Conservation (phyloP, 2,888 invertebrate genomes). For the Machimus rusticus region DNA sequence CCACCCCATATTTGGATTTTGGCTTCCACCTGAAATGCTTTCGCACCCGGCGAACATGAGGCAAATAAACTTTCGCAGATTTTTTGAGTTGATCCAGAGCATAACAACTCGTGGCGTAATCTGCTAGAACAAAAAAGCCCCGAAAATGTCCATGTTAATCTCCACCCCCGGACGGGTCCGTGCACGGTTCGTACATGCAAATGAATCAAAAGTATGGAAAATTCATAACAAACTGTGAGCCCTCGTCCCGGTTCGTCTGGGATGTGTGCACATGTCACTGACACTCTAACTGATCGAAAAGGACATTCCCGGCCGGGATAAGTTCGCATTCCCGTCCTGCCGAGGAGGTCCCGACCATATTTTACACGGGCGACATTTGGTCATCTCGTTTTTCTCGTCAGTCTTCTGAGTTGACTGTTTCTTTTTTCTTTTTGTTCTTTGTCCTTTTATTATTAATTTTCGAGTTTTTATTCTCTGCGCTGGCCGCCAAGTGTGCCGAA, state of each 20-base stretch:
- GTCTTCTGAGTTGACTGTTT: slow-evolving; percentile 9
- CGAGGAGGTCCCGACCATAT: slow-evolving; percentile 42
- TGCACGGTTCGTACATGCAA: slow-evolving; percentile 27
- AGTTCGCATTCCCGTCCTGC: neutral
- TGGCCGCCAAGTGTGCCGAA: slow-evolving; percentile 35
- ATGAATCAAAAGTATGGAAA: slow-evolving; percentile 38
- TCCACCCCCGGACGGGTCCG: neutral
- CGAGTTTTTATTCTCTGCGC: slow-evolving; percentile 33
- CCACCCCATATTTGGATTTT: neutral
- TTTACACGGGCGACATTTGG: slow-evolving; percentile 47
- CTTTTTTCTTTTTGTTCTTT: neutral
- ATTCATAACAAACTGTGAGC: slow-evolving; percentile 28
- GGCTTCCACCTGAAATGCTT: neutral
- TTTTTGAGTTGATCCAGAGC: neutral
- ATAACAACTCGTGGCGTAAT: neutral
- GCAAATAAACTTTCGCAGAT: neutral
- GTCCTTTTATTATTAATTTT: slow-evolving; percentile 37
- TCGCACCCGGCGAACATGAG: neutral
- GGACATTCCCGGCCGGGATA: slow-evolving; percentile 43
- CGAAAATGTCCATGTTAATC: neutral
- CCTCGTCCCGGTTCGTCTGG: neutral
- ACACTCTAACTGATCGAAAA: slow-evolving; percentile 46
- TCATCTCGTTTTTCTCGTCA: slow-evolving; percentile 45
- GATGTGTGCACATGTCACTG: slow-evolving; percentile 44
- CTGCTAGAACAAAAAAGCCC: neutral